These are phyloP conservation scores for Coregonus sp. DNA, from an alignment of 2,797 vertebrate species.

Conservation along the genomic window DNA sequence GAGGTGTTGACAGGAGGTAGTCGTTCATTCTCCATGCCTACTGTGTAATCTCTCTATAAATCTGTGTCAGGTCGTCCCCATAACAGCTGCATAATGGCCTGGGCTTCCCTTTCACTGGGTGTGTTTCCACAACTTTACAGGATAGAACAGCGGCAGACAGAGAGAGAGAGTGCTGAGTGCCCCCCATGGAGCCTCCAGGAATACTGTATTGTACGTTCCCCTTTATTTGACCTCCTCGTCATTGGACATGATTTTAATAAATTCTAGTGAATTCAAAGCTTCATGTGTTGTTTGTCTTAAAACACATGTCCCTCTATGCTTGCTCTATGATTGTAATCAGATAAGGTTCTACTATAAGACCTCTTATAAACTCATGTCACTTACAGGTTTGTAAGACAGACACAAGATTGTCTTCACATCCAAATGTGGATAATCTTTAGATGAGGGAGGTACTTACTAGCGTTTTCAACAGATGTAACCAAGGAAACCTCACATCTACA, in stretches of 20 bases:
- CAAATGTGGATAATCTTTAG: neutral
- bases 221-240: neutral
- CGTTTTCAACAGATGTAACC: neutral
- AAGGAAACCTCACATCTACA: neutral
- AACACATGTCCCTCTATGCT: no score
- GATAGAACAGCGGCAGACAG: neutral
- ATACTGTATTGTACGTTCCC: neutral
- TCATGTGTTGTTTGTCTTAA: no score
- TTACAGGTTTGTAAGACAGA: neutral
- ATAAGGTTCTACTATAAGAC: no score
- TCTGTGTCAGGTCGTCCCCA: neutral
- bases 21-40: neutral
- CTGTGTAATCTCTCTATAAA: neutral
- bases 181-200: neutral
- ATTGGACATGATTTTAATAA: no score
- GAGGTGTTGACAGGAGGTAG: neutral
- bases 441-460: no score
- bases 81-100: neutral
- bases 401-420: neutral
- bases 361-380: no score
- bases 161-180: neutral
- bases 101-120: neutral
- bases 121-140: neutral
- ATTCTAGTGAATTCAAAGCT: no score
- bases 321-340: no score